A percentile compares a stretch with the other conserved stretches of the same genome.
Evolutionary conservation across 2,888 invertebrate genomes (phyloP).

Genomic region (Parnassius smintheus): DNA sequence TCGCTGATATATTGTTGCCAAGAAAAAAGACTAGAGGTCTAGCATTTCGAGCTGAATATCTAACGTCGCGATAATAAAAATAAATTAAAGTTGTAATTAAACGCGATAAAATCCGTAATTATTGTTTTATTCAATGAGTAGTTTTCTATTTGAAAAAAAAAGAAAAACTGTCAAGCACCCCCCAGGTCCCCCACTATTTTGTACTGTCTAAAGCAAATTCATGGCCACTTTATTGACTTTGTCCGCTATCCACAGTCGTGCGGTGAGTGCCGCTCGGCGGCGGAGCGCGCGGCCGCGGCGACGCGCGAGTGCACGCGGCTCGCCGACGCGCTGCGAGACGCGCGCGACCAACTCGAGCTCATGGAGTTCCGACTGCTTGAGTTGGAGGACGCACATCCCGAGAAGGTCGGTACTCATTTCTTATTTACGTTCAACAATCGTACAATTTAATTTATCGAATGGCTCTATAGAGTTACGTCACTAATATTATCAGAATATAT

Average conservation of each 20-base stretch:
- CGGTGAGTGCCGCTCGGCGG: constrained; percentile 67
- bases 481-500: too few relatives aligned
- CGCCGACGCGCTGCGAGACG: constrained; percentile 85
- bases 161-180: background rate
- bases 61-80: too few relatives aligned
- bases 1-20: too few relatives aligned
- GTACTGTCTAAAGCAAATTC: background rate
- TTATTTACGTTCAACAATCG: too few relatives aligned
- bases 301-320: constrained; percentile 81
- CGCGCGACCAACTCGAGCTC: constrained; percentile 89
- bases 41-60: too few relatives aligned
- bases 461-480: too few relatives aligned
- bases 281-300: constrained; percentile 68
- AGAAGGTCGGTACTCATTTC: constrained; percentile 53
- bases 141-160: background rate
- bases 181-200: background rate
- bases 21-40: too few relatives aligned
- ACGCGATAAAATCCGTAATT: too few relatives aligned
- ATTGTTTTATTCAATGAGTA: too few relatives aligned
- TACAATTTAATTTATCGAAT: too few relatives aligned
- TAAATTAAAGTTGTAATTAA: too few relatives aligned
- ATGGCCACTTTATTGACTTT: background rate
- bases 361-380: constrained; percentile 90
- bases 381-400: constrained; percentile 84
- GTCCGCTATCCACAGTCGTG: constrained; percentile 31